phyloP scores from a whole-genome alignment of 1,140 invertebrate species.

The Leptonema lineaticorne region DNA sequence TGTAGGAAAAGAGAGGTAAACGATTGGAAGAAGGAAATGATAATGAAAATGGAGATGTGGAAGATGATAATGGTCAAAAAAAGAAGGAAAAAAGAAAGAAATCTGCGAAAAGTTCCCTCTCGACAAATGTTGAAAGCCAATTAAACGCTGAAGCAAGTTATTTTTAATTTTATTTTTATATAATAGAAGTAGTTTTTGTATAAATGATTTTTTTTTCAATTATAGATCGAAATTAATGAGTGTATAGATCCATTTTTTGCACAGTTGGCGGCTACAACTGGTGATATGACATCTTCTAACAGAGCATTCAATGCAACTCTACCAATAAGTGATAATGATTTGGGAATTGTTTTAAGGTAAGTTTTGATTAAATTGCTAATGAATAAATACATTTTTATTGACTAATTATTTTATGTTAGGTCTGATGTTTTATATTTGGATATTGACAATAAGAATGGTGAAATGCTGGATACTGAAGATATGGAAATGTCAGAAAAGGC shows the following conservation, averaged over 20 bases:
- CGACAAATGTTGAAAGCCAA: conserved; percentile 36
- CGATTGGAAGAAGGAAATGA: conserved; percentile 52
- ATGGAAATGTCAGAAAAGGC: conserved; percentile 34
- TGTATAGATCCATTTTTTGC: conserved; percentile 55
- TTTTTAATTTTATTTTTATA: neutral
- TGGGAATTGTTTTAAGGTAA: conserved; percentile 52
- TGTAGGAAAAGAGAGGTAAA: conserved; percentile 54
- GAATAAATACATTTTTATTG: conserved; percentile 3
- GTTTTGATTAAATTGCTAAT: neutral
- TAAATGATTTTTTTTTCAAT: conserved; percentile 19
- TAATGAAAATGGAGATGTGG: conserved; percentile 45
- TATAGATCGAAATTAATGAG: conserved; percentile 39
- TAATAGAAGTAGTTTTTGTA: neutral
- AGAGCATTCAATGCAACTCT: conserved; percentile 54
- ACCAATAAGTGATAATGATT: conserved; percentile 50
- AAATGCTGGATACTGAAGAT: conserved; percentile 27
- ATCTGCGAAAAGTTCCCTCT: conserved; percentile 37
- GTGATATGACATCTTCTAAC: conserved; percentile 55
- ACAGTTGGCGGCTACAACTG: conserved; percentile 51
- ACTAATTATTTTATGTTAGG: conserved; percentile 19
- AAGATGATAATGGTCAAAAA: conserved; percentile 38
- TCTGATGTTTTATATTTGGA: conserved; percentile 38
- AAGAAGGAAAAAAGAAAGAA: conserved; percentile 48
- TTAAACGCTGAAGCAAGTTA: conserved; percentile 34
- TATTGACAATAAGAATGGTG: neutral